Conservation (phyloP, 2,113 vertebrate species). For the Lates calcarifer region DNA sequence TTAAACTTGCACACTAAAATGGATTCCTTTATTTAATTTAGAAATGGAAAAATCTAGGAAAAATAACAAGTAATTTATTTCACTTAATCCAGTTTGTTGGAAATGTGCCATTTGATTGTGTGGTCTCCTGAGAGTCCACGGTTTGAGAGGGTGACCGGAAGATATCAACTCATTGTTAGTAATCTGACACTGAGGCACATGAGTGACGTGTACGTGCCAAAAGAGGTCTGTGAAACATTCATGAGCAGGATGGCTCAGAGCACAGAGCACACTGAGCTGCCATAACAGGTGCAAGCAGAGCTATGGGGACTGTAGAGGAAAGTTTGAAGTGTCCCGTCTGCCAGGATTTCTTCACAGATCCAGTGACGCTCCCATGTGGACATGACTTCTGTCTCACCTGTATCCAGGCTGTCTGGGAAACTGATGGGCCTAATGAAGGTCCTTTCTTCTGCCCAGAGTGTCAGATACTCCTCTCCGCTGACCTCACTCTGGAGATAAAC, state of each 20-base stretch:
- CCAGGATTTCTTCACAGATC: conserved; percentile 78
- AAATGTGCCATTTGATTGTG: conserved; percentile 24
- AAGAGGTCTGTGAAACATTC: conserved; percentile 73
- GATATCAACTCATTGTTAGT: conserved; percentile 62
- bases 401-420: conserved; percentile 82
- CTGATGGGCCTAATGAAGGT: conserved; percentile 56
- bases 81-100: conserved; percentile 10
- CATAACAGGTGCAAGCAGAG: conserved; percentile 42
- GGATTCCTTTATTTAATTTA: neutral
- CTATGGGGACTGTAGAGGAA: conserved; percentile 69
- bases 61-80: neutral
- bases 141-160: conserved; percentile 31
- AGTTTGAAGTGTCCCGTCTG: conserved; percentile 82
- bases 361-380: conserved; percentile 78
- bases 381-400: conserved; percentile 83
- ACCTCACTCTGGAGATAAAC: conserved; percentile 74
- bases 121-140: conserved; percentile 14
- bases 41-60: neutral
- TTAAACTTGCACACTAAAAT: neutral
- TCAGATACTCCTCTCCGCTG: conserved; percentile 78
- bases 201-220: conserved; percentile 38
- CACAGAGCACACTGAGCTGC: conserved; percentile 30
- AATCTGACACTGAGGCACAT: conserved; percentile 71
- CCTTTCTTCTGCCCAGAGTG: conserved; percentile 85
- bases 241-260: conserved; percentile 62